Conservation (phyloP, 2,113 vertebrate genomes). For the Trichechus manatus region DNA sequence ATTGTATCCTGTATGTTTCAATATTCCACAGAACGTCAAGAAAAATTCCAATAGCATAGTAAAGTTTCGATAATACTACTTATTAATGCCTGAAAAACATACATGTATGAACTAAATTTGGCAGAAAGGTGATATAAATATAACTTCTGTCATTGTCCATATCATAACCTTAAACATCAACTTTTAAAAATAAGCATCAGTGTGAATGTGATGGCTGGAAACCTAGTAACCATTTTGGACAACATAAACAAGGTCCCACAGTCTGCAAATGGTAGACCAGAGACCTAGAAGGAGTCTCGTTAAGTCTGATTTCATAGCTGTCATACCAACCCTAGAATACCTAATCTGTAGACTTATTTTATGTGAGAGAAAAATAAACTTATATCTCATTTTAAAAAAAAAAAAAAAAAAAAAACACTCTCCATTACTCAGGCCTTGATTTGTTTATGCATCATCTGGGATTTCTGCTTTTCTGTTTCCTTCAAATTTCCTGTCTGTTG, state of each 20-base stretch:
- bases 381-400: not conserved
- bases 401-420: not conserved
- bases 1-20: not conserved
- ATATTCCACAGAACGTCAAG: not conserved
- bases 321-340: not conserved
- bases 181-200: not conserved
- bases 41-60: not conserved
- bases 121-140: not conserved
- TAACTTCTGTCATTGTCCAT: not conserved
- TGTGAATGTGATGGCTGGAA: not conserved
- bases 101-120: not conserved
- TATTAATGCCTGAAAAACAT: not conserved
- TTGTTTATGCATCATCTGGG: not conserved
- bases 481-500: not conserved
- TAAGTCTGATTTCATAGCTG: not conserved
- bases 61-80: conserved; percentile 24
- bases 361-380: not conserved
- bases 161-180: not conserved
- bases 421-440: not conserved
- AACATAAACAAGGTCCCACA: not conserved
- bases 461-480: not conserved
- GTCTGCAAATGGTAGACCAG: not conserved
- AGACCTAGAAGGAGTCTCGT: not conserved
- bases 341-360: not conserved
- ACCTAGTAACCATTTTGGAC: not conserved